phyloP scores from a whole-genome alignment of 2,113 vertebrate genomes.

The Xiphophorus couchianus region DNA sequence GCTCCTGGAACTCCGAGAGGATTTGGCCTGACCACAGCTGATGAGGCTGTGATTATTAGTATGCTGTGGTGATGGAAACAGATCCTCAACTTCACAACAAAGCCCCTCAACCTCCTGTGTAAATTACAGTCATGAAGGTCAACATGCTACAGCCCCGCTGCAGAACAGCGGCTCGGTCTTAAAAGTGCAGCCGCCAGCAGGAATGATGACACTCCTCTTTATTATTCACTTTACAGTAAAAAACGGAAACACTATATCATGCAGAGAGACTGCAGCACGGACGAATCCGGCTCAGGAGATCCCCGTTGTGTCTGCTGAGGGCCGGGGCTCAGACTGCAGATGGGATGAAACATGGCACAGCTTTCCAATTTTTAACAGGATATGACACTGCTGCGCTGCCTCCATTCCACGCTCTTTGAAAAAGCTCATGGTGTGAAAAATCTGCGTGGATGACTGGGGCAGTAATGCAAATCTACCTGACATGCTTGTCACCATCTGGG shows the following conservation, averaged over 20 bases:
- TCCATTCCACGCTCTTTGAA: constrained; percentile 55
- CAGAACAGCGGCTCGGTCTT: background rate
- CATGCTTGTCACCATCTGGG: constrained; percentile 15
- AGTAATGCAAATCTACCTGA: constrained; percentile 22
- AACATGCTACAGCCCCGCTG: constrained; percentile 9
- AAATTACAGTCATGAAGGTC: constrained; percentile 57
- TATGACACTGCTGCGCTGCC: constrained; percentile 58
- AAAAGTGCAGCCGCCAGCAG: constrained; percentile 7
- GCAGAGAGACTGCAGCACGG: constrained; percentile 10
- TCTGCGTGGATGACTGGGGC: constrained; percentile 56
- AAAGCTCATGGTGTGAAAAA: constrained; percentile 54
- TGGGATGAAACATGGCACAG: constrained; percentile 40
- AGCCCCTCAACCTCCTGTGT: constrained; percentile 30
- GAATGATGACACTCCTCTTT: background rate
- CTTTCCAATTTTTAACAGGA: constrained; percentile 61
- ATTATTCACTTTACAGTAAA: background rate
- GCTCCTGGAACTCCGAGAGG: constrained; percentile 10
- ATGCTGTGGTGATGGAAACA: constrained; percentile 34
- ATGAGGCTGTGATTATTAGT: constrained; percentile 30
- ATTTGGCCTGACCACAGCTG: constrained; percentile 20
- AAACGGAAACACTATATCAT: background rate
- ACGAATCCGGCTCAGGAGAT: constrained; percentile 12
- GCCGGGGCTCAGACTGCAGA: constrained; percentile 34
- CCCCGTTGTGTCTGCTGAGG: constrained; percentile 26
- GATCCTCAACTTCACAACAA: constrained; percentile 27